A percentile compares a stretch with the other conserved stretches of the same genome.
phyloP scores from a whole-genome alignment of 1,140 invertebrate species.

The Drosophila santomea region DNA sequence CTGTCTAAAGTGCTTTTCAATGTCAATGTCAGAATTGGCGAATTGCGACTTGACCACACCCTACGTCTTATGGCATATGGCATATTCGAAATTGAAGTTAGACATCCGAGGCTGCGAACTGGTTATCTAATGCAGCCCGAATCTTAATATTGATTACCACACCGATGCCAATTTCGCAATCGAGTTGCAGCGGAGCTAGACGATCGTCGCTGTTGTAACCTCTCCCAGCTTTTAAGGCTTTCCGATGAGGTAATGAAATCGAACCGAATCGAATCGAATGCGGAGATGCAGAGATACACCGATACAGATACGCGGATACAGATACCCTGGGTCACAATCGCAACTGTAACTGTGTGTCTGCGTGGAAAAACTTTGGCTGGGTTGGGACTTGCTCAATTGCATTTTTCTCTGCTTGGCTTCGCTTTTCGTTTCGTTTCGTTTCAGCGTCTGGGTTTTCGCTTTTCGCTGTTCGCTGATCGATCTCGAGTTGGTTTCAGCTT shows the following conservation, averaged over 20 bases:
- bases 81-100: background rate
- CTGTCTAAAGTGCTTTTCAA: slow-evolving; percentile 58
- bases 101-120: slow-evolving; percentile 20
- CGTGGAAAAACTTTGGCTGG: slow-evolving; percentile 71
- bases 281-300: slow-evolving; percentile 37
- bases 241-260: slow-evolving; percentile 78
- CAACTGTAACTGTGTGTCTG: slow-evolving; percentile 12
- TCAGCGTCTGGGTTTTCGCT: slow-evolving; percentile 25
- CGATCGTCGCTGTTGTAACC: slow-evolving; percentile 63
- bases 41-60: slow-evolving; percentile 42
- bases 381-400: slow-evolving; percentile 52
- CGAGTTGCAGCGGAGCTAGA: slow-evolving; percentile 61
- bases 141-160: slow-evolving; percentile 53
- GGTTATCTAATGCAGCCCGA: slow-evolving; percentile 49
- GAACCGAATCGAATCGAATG: slow-evolving; percentile 55
- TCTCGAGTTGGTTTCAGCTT: slow-evolving; percentile 43
- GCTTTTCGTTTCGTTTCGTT: slow-evolving; percentile 65
- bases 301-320: slow-evolving; percentile 17
- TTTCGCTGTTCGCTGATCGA: background rate
- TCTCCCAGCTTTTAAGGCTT: slow-evolving; percentile 71
- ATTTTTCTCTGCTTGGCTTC: slow-evolving; percentile 51
- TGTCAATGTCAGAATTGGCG: slow-evolving; percentile 73
- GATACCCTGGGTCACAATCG: slow-evolving; percentile 5
- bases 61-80: slow-evolving; percentile 8
- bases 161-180: slow-evolving; percentile 56